Percentiles rank a stretch among this genome's conserved stretches.
These are phyloP conservation scores for Xestia ashworthii DNA, from an alignment of 2,888 invertebrate species.

Conservation along the genomic window DNA sequence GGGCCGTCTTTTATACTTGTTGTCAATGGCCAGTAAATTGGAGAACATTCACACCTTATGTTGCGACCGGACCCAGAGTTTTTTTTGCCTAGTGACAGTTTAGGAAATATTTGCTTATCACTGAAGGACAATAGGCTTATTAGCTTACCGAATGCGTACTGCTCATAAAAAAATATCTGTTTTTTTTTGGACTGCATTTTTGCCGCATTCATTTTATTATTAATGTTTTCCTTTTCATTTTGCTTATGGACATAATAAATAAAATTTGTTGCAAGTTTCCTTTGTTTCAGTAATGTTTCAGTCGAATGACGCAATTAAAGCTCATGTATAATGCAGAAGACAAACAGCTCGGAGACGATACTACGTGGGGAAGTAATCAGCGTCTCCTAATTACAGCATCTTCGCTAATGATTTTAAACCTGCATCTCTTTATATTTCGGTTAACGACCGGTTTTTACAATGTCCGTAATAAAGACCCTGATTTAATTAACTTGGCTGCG, in stretches of 20 bases:
- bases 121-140: conserved; percentile 77
- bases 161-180: neutral
- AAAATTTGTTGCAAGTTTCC: conserved; percentile 30
- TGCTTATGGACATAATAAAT: conserved; percentile 27
- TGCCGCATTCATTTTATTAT: conserved; percentile 9
- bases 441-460: conserved; percentile 25
- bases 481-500: conserved; percentile 52
- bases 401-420: conserved; percentile 38
- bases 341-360: conserved; percentile 27
- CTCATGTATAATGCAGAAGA: conserved; percentile 59
- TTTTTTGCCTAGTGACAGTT: conserved; percentile 65
- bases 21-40: conserved; percentile 82
- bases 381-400: conserved; percentile 31
- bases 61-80: conserved; percentile 74
- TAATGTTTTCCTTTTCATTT: conserved; percentile 23
- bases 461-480: conserved; percentile 36
- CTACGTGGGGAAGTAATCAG: conserved; percentile 45
- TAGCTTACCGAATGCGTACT: conserved; percentile 64
- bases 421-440: conserved; percentile 17
- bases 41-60: conserved; percentile 86
- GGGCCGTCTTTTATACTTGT: conserved; percentile 74
- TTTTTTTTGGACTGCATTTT: conserved; percentile 4
- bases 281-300: conserved; percentile 52
- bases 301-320: conserved; percentile 22
- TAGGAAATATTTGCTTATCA: conserved; percentile 75